These are phyloP conservation scores for Smutsia temminckii DNA, from an alignment of 2,797 vertebrate genomes.

Conservation along the genomic window DNA sequence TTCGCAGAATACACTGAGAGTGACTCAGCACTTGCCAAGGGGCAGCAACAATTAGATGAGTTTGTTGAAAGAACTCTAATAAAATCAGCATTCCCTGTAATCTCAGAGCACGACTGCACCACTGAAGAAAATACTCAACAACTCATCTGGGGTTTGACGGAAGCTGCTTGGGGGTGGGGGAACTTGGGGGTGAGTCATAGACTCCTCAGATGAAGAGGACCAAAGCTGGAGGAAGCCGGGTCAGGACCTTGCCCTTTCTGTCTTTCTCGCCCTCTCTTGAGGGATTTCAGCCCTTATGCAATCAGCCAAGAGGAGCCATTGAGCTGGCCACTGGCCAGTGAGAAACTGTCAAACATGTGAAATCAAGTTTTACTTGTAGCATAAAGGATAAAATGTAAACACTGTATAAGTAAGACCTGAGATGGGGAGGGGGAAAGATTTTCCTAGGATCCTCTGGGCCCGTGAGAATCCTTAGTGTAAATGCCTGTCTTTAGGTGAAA, in stretches of 20 bases:
- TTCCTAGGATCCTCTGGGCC: neutral
- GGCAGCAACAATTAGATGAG: conserved; percentile 24
- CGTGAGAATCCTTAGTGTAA: neutral
- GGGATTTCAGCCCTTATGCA: conserved; percentile 8
- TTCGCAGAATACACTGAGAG: neutral
- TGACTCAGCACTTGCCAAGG: conserved; percentile 36
- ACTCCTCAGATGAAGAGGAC: neutral
- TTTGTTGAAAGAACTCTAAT: conserved; percentile 63
- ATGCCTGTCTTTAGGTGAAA: neutral
- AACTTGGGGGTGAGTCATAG: conserved; percentile 3
- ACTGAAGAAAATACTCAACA: neutral
- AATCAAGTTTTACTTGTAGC: neutral
- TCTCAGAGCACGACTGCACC: conserved; percentile 8
- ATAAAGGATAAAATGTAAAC: neutral
- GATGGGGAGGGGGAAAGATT: neutral
- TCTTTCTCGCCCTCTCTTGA: neutral
- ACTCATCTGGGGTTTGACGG: neutral
- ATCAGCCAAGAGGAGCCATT: neutral
- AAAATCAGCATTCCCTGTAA: conserved; percentile 26
- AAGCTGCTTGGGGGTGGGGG: neutral
- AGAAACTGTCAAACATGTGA: neutral
- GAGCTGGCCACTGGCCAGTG: neutral
- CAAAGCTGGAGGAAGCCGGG: neutral
- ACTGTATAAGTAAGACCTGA: neutral
- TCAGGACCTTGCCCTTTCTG: neutral